phyloP scores from a whole-genome alignment of 2,113 vertebrate genomes.

The Cyanocitta stelleri region DNA sequence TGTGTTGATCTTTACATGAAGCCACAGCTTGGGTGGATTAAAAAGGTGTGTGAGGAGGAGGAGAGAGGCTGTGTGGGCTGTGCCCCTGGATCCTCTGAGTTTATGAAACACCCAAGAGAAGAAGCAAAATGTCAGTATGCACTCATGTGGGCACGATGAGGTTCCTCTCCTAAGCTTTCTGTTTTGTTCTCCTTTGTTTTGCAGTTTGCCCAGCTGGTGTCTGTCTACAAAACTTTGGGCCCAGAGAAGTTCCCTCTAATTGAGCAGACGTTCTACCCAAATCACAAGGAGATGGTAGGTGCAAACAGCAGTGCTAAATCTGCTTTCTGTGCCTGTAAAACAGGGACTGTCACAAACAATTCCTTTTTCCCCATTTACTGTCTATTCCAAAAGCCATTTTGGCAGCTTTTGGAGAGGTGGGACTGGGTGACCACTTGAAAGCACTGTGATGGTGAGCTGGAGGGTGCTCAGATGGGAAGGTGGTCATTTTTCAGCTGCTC shows the following conservation, averaged over 20 bases:
- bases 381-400: background rate
- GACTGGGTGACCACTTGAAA: background rate
- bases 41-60: background rate
- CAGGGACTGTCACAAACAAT: background rate
- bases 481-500: background rate
- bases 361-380: background rate
- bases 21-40: background rate
- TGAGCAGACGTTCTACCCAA: constrained; percentile 95
- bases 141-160: background rate
- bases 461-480: background rate
- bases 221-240: constrained; percentile 86
- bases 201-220: constrained; percentile 94
- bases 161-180: background rate
- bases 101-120: background rate
- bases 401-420: background rate
- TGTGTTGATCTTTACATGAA: background rate
- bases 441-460: background rate
- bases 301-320: background rate
- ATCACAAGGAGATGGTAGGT: constrained; percentile 98
- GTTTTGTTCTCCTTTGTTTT: constrained; percentile 55
- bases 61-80: background rate
- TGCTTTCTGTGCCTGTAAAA: background rate
- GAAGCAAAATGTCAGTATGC: background rate
- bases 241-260: constrained; percentile 94
- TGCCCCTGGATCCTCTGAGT: background rate